Percentiles rank a stretch among this genome's conserved stretches.
Evolutionary conservation across 2,888 invertebrate genomes (phyloP).

Genomic region (Coleophora deauratella): DNA sequence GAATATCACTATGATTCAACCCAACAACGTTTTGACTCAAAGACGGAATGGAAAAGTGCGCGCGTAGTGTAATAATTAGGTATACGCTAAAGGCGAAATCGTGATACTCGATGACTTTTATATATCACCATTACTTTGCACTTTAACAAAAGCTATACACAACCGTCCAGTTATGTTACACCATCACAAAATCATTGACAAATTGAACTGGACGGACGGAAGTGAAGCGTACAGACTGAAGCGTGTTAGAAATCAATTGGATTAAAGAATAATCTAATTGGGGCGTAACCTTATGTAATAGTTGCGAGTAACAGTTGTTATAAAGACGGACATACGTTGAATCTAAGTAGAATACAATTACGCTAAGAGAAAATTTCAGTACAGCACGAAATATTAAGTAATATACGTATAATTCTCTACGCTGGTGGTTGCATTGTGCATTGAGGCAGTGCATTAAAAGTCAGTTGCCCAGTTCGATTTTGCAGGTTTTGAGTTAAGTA

Average conservation of each 20-base stretch:
- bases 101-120: too few species aligned
- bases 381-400: too few species aligned
- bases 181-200: conserved; percentile 34
- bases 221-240: conserved; percentile 33
- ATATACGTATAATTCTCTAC: too few species aligned
- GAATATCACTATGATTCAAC: background rate
- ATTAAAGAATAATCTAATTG: conserved; percentile 17
- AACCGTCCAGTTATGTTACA: conserved; percentile 24
- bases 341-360: conserved; percentile 28
- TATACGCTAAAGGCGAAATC: too few species aligned
- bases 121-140: too few species aligned
- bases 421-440: too few species aligned
- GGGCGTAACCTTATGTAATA: conserved; percentile 28
- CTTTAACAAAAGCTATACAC: too few species aligned
- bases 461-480: conserved; percentile 1
- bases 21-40: too few species aligned
- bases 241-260: conserved; percentile 30
- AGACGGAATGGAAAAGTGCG: too few species aligned
- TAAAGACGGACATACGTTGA: conserved; percentile 15
- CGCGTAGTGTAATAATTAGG: too few species aligned
- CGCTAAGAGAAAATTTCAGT: conserved; percentile 16
- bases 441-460: conserved; percentile 1
- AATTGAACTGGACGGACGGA: conserved; percentile 32
- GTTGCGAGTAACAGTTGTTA: conserved; percentile 13
- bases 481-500: background rate